Conservation (phyloP, 2,113 vertebrate genomes). For the Mesembrinibis cayennensis region DNA sequence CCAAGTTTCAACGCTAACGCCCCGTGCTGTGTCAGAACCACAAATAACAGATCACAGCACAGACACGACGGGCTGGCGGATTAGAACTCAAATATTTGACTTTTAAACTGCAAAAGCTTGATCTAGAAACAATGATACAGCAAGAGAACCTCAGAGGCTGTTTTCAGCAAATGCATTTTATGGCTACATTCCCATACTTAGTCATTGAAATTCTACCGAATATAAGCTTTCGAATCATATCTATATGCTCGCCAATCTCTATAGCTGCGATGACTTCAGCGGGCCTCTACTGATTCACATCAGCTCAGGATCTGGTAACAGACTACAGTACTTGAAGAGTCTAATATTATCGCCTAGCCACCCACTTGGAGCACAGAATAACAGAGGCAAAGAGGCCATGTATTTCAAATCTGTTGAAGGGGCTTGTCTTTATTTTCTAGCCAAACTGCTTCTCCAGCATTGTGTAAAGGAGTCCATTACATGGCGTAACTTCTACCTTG, state of each 20-base stretch:
- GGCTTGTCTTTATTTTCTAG: neutral
- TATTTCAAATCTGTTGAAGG: neutral
- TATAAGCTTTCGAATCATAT: neutral
- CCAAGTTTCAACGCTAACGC: neutral
- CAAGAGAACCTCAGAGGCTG: neutral
- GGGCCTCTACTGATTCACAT: neutral
- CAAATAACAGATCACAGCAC: neutral
- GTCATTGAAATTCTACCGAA: neutral
- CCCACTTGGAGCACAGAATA: neutral
- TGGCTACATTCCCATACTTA: neutral
- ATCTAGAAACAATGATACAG: neutral
- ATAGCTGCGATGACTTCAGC: neutral
- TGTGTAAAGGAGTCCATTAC: neutral
- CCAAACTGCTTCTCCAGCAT: neutral
- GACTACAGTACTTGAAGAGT: neutral
- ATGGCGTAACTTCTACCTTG: neutral
- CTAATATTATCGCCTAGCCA: neutral
- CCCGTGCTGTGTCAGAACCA: neutral
- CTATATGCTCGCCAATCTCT: neutral
- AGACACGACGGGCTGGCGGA: fast-evolving
- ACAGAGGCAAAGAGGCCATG: neutral
- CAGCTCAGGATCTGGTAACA: neutral
- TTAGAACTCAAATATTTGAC: neutral
- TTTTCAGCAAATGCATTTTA: neutral
- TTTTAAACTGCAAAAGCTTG: neutral